These are phyloP conservation scores for Typhlomys cinereus DNA, from an alignment of 2,113 vertebrate species.

Conservation along the genomic window DNA sequence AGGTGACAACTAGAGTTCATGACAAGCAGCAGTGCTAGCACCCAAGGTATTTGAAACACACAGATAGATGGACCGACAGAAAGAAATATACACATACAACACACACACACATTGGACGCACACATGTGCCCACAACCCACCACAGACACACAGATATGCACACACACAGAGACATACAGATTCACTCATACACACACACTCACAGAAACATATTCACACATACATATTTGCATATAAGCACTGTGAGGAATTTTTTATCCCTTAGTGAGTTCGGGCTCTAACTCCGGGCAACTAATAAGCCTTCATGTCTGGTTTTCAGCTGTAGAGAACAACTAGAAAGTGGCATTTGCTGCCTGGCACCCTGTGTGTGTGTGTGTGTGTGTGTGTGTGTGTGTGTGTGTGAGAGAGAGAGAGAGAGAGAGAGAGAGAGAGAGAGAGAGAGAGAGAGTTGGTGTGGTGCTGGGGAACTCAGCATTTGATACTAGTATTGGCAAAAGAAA, in stretches of 20 bases:
- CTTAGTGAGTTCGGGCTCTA: background rate
- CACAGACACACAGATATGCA: background rate
- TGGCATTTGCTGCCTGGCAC: background rate
- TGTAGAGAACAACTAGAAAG: background rate
- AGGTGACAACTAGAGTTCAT: background rate
- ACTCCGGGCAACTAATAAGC: background rate
- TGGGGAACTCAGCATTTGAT: fast-evolving
- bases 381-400: too few relatives aligned
- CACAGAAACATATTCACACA: background rate
- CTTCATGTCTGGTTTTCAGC: background rate
- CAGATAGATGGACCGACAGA: too few relatives aligned
- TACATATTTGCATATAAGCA: background rate
- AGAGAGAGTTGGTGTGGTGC: background rate
- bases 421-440: too few relatives aligned
- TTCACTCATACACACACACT: background rate
- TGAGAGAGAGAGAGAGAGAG: too few relatives aligned
- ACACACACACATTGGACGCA: background rate
- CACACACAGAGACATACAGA: background rate
- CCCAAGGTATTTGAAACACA: too few relatives aligned
- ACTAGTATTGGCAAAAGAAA: background rate
- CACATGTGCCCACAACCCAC: too few relatives aligned
- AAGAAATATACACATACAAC: background rate
- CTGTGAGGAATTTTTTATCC: background rate
- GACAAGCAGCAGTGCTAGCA: background rate
- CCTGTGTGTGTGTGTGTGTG: too few relatives aligned